phyloP scores from a whole-genome alignment of 1,140 invertebrate genomes.

The Hirudo medicinalis region DNA sequence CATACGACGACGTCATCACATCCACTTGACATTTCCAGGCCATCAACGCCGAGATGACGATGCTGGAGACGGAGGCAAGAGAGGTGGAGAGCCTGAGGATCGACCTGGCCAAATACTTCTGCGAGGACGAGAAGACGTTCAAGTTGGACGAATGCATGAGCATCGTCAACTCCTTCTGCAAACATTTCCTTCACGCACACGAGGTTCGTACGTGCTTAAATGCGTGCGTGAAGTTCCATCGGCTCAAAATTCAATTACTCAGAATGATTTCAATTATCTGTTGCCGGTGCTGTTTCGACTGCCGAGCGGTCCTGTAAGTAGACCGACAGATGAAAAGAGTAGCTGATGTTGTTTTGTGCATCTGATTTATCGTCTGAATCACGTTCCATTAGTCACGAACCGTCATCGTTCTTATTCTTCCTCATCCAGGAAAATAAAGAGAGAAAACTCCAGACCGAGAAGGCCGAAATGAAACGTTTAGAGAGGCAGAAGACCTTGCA shows the following conservation, averaged over 20 bases:
- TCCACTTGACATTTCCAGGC: slow-evolving; percentile 45
- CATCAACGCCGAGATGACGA: slow-evolving; percentile 62
- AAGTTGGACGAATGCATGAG: slow-evolving; percentile 39
- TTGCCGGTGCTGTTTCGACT: neutral
- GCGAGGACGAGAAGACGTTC: slow-evolving; percentile 35
- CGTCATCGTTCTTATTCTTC: slow-evolving; percentile 7
- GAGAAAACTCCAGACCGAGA: slow-evolving; percentile 33
- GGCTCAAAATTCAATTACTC: neutral
- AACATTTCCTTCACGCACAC: slow-evolving; percentile 15
- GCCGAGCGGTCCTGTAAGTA: neutral
- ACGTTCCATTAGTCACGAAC: neutral
- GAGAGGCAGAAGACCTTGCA: slow-evolving; percentile 28
- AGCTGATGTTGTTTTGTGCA: neutral
- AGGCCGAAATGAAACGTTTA: slow-evolving; percentile 31
- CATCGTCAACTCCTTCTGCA: slow-evolving; percentile 57
- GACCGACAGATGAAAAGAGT: neutral
- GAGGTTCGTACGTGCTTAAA: slow-evolving; percentile 5
- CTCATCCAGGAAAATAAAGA: slow-evolving; percentile 36
- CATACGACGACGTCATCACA: neutral
- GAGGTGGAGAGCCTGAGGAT: slow-evolving; percentile 54
- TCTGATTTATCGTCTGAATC: neutral
- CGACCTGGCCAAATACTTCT: slow-evolving; percentile 34
- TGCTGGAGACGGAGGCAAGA: slow-evolving; percentile 62
- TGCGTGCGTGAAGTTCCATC: neutral
- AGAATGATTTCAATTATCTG: neutral